Conservation (phyloP, 2,113 vertebrate genomes). For the Corythornis cristatus region DNA sequence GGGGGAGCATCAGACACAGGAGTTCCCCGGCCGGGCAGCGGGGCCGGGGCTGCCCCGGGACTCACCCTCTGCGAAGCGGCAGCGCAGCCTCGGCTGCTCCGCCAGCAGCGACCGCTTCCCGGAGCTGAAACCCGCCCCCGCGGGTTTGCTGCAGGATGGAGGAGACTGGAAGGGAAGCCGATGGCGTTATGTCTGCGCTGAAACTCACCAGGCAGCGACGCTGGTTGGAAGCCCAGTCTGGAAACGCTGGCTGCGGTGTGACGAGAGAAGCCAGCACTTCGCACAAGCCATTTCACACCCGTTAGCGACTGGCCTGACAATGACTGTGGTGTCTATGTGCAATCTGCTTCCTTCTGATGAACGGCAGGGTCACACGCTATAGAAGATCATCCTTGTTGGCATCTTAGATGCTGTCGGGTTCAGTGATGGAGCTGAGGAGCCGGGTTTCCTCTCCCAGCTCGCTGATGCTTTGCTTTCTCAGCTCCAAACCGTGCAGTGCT, state of each 20-base stretch:
- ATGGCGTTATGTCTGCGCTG: rapidly evolving
- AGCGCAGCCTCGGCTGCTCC: not conserved
- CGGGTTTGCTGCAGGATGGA: not conserved
- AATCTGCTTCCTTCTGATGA: not conserved
- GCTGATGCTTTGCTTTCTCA: not conserved
- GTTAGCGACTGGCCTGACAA: not conserved
- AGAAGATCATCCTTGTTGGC: not conserved
- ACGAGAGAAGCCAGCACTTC: rapidly evolving
- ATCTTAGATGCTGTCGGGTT: not conserved
- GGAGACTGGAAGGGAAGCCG: no score
- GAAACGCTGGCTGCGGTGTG: rapidly evolving
- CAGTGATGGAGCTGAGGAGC: not conserved
- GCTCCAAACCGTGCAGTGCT: not conserved
- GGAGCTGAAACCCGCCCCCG: rapidly evolving
- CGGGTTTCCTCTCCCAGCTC: not conserved
- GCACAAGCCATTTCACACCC: rapidly evolving
- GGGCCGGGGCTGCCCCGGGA: no score
- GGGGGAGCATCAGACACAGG: not conserved
- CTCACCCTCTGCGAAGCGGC: not conserved
- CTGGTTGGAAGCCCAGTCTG: not conserved
- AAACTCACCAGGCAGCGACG: not conserved
- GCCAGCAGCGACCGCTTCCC: not conserved
- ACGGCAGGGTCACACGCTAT: rapidly evolving
- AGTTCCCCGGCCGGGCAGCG: no score
- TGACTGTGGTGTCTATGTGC: rapidly evolving